Evolutionary conservation across 2,797 vertebrate species (phyloP).

Genomic region (Chrysocyon brachyurus): DNA sequence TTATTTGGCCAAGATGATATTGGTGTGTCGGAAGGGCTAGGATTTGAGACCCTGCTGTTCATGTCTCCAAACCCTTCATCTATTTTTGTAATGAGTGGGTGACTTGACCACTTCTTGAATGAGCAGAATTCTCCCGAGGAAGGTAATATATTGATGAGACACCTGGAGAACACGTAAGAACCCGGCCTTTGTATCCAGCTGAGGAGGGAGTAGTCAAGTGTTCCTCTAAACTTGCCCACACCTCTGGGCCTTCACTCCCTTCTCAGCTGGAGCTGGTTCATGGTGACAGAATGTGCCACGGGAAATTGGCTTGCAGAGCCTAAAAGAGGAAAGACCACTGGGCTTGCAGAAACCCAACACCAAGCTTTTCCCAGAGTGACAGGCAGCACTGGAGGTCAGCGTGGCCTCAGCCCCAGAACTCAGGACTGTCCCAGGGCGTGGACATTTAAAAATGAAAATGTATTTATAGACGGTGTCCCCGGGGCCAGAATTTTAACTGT

Average conservation of each 20-base stretch:
- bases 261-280: neutral
- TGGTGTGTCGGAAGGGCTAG: neutral
- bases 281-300: constrained; percentile 36
- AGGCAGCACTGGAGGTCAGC: neutral
- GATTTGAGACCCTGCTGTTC: neutral
- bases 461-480: constrained; percentile 68
- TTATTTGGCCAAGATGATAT: neutral
- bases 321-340: constrained; percentile 6
- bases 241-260: neutral
- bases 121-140: neutral
- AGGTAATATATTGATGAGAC: neutral
- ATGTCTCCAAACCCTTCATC: neutral
- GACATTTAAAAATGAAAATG: constrained; percentile 48
- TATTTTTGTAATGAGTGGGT: neutral
- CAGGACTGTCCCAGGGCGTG: constrained; percentile 11
- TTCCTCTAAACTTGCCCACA: neutral
- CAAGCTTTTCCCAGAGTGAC: constrained; percentile 3
- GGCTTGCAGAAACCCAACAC: constrained; percentile 31
- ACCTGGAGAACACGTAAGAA: neutral
- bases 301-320: neutral
- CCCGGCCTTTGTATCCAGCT: neutral
- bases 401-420: neutral
- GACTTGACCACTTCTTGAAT: neutral
- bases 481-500: constrained; percentile 53
- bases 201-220: neutral